Evolutionary conservation across 2,888 invertebrate genomes (phyloP).

Genomic region (Trisateles emortualis): DNA sequence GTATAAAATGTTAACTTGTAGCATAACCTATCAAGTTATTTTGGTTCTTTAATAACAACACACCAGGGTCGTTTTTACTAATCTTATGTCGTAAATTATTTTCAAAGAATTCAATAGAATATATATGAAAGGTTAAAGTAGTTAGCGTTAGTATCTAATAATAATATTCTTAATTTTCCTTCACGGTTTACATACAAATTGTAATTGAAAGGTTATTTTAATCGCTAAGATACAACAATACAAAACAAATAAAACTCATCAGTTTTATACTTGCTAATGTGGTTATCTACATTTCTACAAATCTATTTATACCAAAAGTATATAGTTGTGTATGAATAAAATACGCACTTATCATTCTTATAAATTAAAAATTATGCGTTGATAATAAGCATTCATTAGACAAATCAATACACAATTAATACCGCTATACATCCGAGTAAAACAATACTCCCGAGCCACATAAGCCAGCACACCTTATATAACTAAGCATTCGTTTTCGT

Average conservation of each 20-base stretch:
- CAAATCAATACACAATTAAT: slow-evolving; percentile 53
- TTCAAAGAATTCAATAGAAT: slow-evolving; percentile 40
- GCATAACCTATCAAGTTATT: slow-evolving; percentile 77
- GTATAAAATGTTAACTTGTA: slow-evolving; percentile 85
- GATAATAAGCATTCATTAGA: slow-evolving; percentile 61
- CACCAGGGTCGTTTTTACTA: slow-evolving; percentile 68
- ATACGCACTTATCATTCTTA: slow-evolving; percentile 65
- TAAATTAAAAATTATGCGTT: slow-evolving; percentile 75
- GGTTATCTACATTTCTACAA: slow-evolving; percentile 85
- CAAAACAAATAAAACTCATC: slow-evolving; percentile 32
- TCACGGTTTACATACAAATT: slow-evolving; percentile 20
- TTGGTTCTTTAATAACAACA: slow-evolving; percentile 82
- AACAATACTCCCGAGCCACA: slow-evolving; percentile 42
- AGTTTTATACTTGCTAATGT: slow-evolving; percentile 57
- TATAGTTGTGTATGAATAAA: slow-evolving; percentile 57
- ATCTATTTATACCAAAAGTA: slow-evolving; percentile 62
- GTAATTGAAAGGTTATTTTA: slow-evolving; percentile 26
- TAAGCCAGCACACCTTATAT: slow-evolving; percentile 36
- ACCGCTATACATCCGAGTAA: slow-evolving; percentile 56
- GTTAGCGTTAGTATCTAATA: slow-evolving; percentile 32
- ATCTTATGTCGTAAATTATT: slow-evolving; percentile 41
- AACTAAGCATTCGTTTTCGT: slow-evolving; percentile 26
- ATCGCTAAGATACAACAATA: slow-evolving; percentile 33
- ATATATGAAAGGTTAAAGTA: slow-evolving; percentile 30
- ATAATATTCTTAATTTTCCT: slow-evolving; percentile 16